A percentile compares a stretch with the other conserved stretches of the same genome.
phyloP scores from a whole-genome alignment of 2,797 vertebrate genomes.

The Alfaro cultratus region DNA sequence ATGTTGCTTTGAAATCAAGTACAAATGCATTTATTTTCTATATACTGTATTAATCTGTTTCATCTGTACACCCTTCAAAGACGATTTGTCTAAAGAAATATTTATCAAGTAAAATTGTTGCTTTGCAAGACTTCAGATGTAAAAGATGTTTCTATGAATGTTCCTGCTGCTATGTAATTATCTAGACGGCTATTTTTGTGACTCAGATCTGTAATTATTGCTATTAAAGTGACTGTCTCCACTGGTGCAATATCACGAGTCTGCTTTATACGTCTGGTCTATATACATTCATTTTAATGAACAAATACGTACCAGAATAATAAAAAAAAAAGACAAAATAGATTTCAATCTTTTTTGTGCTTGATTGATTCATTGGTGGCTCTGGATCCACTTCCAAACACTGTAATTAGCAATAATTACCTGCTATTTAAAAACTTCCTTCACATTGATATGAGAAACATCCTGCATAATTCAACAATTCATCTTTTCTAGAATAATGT shows the following conservation, averaged over 20 bases:
- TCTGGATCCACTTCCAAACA: background rate
- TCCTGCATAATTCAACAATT: background rate
- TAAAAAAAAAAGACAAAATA: background rate
- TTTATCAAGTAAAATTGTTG: slow-evolving; percentile 66
- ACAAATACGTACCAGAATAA: background rate
- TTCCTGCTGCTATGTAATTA: slow-evolving; percentile 77
- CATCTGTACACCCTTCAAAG: slow-evolving; percentile 55
- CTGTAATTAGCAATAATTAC: background rate
- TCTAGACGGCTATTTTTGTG: slow-evolving; percentile 76
- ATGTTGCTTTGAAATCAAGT: slow-evolving; percentile 56
- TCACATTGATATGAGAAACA: background rate
- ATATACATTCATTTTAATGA: background rate
- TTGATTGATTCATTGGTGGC: background rate
- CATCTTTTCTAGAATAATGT: background rate
- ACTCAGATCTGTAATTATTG: slow-evolving; percentile 69
- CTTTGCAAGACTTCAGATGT: slow-evolving; percentile 61
- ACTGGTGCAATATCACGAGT: slow-evolving; percentile 30
- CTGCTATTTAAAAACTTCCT: background rate
- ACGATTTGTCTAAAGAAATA: slow-evolving; percentile 71
- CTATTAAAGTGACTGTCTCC: slow-evolving; percentile 74
- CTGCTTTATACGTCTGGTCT: slow-evolving; percentile 31
- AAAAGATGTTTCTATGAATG: slow-evolving; percentile 73
- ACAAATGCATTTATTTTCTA: slow-evolving; percentile 37
- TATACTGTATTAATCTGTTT: slow-evolving; percentile 54
- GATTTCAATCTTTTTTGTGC: background rate